Evolutionary conservation across 2,888 invertebrate genomes (phyloP), one percentile per base, ranked within the genome.

Genomic region (Pyrocoelia pectoralis): DNA sequence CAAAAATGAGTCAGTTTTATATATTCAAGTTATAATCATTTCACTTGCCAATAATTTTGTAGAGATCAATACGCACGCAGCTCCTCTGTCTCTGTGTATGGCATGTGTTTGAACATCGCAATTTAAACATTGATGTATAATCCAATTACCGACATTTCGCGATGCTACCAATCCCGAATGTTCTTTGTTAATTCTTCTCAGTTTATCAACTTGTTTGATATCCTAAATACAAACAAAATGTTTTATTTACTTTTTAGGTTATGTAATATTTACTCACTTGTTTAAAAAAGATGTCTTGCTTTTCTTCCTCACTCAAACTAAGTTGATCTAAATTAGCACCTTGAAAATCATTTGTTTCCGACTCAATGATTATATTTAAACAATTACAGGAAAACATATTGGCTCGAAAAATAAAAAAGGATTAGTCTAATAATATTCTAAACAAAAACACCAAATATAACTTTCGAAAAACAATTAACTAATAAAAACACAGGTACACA

Each of bases 371-470:
- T 73, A 91, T 85, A 83, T 93, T 93, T 76, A 91, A 82, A 82
- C 93, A 93, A 84, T 90, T 89, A 83, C 93, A 93, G 76, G 89
- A 86, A 79, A 87, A 83, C 86, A 87, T 86, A 74, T 74, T 83
- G 54, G 33, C 50, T 28, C 41, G 33, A n/a, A 15, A 18, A 33
- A 17, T 53, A 46, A 13, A n/a, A 4, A 28, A 14, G 13, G 49
- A 48, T 56, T 56, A 53, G 56, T 56, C 33, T 14, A 15, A n/a
- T n/a, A 56, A 43, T 49, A n/a, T 52, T 62, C 41, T 38, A 28
- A 48, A 50, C 38, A 51, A 55, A 43, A 52, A 60, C 24, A 48
- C 18, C 51, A 49, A 61, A 38, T 33, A 41, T 40, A 24, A 41
- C 43, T 41, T 56, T 29, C 53, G 55, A 59, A 51, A 59, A 60